Conservation (phyloP, 1,140 invertebrate species). For the Oncopodura yosiiana region DNA sequence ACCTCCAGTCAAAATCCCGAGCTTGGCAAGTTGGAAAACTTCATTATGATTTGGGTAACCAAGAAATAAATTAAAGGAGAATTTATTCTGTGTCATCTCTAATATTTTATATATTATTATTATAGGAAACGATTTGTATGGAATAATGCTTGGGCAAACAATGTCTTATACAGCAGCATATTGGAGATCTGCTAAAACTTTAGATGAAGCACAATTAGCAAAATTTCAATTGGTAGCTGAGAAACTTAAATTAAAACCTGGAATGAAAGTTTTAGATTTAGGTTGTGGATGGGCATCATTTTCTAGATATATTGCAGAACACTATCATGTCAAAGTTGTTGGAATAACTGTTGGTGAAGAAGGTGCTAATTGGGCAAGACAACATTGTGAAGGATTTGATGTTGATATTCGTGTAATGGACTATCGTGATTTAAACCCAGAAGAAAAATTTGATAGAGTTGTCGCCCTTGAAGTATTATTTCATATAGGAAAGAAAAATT, state of each 20-base stretch:
- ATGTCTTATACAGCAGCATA: slow-evolving; percentile 3
- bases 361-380: neutral
- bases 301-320: slow-evolving; percentile 9
- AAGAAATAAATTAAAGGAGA: neutral
- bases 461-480: slow-evolving; percentile 2
- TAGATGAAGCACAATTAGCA: slow-evolving; percentile 31
- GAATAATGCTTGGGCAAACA: neutral
- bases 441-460: slow-evolving; percentile 9
- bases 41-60: slow-evolving; percentile 11
- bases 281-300: slow-evolving; percentile 37
- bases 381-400: neutral
- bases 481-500: slow-evolving; percentile 6
- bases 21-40: slow-evolving; percentile 9
- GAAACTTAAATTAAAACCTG: slow-evolving; percentile 30
- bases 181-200: neutral
- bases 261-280: slow-evolving; percentile 36
- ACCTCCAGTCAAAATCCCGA: slow-evolving; percentile 2
- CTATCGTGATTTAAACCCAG: slow-evolving; percentile 1
- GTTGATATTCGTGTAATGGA: slow-evolving; percentile 5
- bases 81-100: neutral
- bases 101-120: neutral
- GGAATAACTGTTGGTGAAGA: neutral
- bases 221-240: slow-evolving; percentile 29
- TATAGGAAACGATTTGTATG: slow-evolving; percentile 11
- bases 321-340: slow-evolving; percentile 5